phyloP scores from a whole-genome alignment of 1,140 invertebrate species.

The Anthonomus grandis region DNA sequence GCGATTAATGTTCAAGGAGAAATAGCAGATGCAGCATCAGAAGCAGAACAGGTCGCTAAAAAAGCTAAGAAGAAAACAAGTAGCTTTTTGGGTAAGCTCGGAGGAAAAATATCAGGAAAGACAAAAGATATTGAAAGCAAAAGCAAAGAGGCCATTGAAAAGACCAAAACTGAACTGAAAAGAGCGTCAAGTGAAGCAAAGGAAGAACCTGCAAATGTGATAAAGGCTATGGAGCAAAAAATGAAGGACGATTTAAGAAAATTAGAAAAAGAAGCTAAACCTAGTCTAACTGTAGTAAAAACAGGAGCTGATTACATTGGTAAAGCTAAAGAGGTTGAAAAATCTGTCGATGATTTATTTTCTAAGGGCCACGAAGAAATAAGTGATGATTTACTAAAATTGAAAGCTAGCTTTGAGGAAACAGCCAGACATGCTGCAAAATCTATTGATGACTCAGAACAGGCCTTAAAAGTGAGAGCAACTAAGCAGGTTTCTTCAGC shows the following conservation, averaged over 20 bases:
- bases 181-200: not conserved
- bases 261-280: too few relatives aligned
- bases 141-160: not conserved
- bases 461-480: too few relatives aligned
- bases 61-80: constrained; percentile 13
- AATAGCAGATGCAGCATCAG: not conserved
- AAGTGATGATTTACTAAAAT: not conserved
- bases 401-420: not conserved
- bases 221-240: too few relatives aligned
- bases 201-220: not conserved
- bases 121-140: constrained; percentile 14
- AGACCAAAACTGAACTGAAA: not conserved
- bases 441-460: too few relatives aligned
- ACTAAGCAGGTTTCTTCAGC: not conserved
- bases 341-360: not conserved
- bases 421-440: too few relatives aligned
- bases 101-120: constrained; percentile 22
- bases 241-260: too few relatives aligned
- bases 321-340: not conserved
- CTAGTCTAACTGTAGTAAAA: too few relatives aligned
- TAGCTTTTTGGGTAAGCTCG: constrained; percentile 22
- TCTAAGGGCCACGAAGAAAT: not conserved
- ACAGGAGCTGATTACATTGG: too few relatives aligned
- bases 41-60: not conserved
- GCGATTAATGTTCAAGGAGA: not conserved